These are phyloP conservation scores for Okamejei kenojei DNA, from an alignment of 2,797 vertebrate genomes.

Conservation along the genomic window DNA sequence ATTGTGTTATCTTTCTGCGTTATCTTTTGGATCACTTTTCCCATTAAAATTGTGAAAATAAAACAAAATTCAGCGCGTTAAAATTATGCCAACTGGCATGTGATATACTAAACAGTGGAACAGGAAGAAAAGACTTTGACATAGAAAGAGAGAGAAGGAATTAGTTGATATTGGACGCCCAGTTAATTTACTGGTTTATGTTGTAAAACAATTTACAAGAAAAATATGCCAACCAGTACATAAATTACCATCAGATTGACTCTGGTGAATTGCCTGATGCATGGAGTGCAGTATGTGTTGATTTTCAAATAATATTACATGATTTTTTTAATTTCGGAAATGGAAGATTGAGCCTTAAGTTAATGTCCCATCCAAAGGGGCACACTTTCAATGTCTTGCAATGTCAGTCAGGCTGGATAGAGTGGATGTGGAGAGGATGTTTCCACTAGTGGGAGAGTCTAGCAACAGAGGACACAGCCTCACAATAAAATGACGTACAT, in stretches of 20 bases:
- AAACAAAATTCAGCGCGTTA: background rate
- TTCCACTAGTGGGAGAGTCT: too few relatives aligned
- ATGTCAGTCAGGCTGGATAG: background rate
- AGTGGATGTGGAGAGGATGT: too few relatives aligned
- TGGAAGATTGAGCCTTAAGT: background rate
- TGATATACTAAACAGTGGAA: background rate
- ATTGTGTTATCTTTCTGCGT: background rate
- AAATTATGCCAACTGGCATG: background rate
- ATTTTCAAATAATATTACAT: background rate
- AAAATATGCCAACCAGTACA: too few relatives aligned
- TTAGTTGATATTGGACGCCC: background rate
- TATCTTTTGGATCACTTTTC: background rate
- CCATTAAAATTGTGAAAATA: background rate
- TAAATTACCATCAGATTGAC: background rate
- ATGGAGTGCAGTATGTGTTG: background rate
- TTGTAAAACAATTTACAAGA: background rate
- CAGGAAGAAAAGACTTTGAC: background rate
- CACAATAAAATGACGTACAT: too few relatives aligned
- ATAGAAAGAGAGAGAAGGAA: background rate
- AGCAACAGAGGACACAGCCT: too few relatives aligned
- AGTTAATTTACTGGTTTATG: background rate
- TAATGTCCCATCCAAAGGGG: background rate
- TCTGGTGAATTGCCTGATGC: background rate
- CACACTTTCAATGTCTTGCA: background rate
- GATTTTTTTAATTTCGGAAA: background rate